These are phyloP conservation scores for Tretioscincus oriximinensis DNA, from an alignment of 2,113 vertebrate species.

Conservation along the genomic window DNA sequence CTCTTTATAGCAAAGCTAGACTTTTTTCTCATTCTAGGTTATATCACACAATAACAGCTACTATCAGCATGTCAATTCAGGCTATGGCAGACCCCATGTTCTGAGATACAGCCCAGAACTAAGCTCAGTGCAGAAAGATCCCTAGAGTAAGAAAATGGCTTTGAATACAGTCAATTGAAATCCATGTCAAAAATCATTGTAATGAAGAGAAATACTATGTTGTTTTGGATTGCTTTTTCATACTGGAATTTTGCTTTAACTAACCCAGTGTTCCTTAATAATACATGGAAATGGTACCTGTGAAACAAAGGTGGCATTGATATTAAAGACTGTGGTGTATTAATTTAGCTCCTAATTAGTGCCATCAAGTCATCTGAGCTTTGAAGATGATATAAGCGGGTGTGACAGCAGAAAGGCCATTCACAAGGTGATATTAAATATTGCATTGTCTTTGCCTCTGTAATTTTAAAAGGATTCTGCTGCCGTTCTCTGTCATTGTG, in stretches of 20 bases:
- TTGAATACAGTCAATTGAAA: not conserved
- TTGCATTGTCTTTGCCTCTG: slow-evolving; percentile 22
- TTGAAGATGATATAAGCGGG: slow-evolving; percentile 61
- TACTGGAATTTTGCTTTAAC: slow-evolving; percentile 38
- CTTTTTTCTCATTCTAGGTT: not conserved
- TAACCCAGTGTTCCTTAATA: not conserved
- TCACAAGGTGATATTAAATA: slow-evolving; percentile 55
- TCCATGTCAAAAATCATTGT: not conserved
- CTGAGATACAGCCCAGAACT: no score
- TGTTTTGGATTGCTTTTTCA: slow-evolving; percentile 19
- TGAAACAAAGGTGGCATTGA: slow-evolving; percentile 53
- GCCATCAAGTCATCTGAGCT: slow-evolving; percentile 62
- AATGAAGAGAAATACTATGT: not conserved
- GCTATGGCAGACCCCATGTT: no score
- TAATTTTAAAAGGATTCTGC: slow-evolving; percentile 5
- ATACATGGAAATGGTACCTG: not conserved
- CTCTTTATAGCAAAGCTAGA: not conserved
- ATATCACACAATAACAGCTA: no score
- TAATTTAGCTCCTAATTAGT: slow-evolving; percentile 66
- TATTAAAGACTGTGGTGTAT: slow-evolving; percentile 40
- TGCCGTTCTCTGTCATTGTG: slow-evolving; percentile 23
- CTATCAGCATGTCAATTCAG: no score
- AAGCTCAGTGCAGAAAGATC: no score
- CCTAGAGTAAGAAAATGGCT: not conserved
- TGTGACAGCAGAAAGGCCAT: slow-evolving; percentile 55